phyloP scores from a whole-genome alignment of 2,797 vertebrate genomes.

The Aratinga solstitialis region DNA sequence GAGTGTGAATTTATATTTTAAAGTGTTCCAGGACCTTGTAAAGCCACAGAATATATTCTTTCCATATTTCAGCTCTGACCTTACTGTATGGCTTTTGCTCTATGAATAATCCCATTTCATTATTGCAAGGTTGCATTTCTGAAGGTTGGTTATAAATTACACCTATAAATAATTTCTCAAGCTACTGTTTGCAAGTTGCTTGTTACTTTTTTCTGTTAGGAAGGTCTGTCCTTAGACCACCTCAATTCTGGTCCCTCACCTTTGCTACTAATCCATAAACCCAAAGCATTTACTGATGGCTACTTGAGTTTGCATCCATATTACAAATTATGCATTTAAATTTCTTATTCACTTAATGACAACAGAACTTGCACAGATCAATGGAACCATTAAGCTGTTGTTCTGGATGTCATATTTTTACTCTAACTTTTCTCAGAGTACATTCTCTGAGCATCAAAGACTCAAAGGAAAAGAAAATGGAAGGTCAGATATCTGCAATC shows the following conservation, averaged over 20 bases:
- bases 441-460: neutral
- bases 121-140: slow-evolving; percentile 57
- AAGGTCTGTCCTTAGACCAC: neutral
- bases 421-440: neutral
- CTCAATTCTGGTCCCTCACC: neutral
- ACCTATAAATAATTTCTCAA: slow-evolving; percentile 26
- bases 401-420: neutral
- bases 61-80: slow-evolving; percentile 58
- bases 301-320: neutral
- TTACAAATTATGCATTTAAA: neutral
- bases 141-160: slow-evolving; percentile 58
- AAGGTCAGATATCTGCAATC: neutral
- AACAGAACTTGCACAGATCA: neutral
- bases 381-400: neutral
- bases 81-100: slow-evolving; percentile 28
- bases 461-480: neutral
- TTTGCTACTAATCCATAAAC: neutral
- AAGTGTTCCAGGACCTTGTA: slow-evolving; percentile 14
- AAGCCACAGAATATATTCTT: slow-evolving; percentile 51
- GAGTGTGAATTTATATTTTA: neutral
- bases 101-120: slow-evolving; percentile 51
- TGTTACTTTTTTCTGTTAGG: neutral
- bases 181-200: slow-evolving; percentile 19
- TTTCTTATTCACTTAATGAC: neutral
- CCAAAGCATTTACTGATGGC: neutral